Conservation (phyloP, 2,113 vertebrate genomes). For the Calcarius ornatus region DNA sequence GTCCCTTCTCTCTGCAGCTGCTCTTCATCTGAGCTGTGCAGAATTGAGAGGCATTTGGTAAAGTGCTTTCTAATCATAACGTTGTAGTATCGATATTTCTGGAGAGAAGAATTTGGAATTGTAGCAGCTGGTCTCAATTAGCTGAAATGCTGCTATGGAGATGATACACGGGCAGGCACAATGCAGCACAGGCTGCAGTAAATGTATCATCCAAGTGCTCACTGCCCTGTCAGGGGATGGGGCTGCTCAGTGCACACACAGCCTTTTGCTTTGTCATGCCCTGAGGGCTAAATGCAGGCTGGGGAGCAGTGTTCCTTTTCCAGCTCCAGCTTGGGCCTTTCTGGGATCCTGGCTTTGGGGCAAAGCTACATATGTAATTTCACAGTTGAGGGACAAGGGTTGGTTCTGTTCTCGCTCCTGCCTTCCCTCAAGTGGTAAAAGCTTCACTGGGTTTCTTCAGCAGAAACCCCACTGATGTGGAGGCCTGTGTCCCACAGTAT, state of each 20-base stretch:
- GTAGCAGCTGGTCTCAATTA: constrained; percentile 72
- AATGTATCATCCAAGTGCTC: not conserved
- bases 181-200: not conserved
- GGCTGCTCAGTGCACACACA: not conserved
- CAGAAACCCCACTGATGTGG: fast-evolving
- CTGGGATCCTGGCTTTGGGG: not conserved
- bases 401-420: not conserved
- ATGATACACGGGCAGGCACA: not conserved
- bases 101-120: constrained; percentile 65
- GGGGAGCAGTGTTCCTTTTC: not conserved
- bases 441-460: not conserved
- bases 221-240: not conserved
- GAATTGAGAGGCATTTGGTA: constrained; percentile 65
- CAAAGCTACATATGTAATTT: not conserved
- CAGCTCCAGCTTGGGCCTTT: not conserved
- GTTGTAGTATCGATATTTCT: constrained; percentile 64
- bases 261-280: not conserved
- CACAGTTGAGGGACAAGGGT: not conserved
- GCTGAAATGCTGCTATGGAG: constrained; percentile 66
- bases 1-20: constrained; percentile 57
- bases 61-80: constrained; percentile 69
- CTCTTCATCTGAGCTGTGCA: constrained; percentile 43
- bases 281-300: not conserved
- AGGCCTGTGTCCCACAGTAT: not conserved
- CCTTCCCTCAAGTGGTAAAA: not conserved